These are phyloP conservation scores for Sinosuthora webbiana DNA, from an alignment of 2,113 vertebrate genomes.

Conservation along the genomic window DNA sequence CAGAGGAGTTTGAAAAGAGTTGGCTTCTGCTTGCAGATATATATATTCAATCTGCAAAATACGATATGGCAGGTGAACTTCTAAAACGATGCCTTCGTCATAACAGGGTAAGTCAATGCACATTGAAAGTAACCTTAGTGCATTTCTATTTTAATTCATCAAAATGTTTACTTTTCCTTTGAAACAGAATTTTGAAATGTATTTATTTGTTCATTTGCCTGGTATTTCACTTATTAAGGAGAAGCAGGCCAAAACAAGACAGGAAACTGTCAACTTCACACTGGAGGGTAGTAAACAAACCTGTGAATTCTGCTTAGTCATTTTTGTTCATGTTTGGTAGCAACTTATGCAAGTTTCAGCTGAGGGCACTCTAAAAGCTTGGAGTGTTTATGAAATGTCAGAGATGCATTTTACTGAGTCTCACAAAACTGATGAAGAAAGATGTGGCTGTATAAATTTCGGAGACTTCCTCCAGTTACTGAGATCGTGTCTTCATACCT, in stretches of 20 bases:
- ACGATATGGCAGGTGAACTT: slow-evolving; percentile 91
- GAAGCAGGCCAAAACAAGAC: neutral
- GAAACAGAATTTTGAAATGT: neutral
- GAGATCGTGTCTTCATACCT: neutral
- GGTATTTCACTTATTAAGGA: neutral
- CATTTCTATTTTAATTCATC: neutral
- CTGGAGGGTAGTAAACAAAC: neutral
- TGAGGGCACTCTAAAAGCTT: neutral
- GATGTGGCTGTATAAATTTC: slow-evolving; percentile 14
- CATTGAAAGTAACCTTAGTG: neutral
- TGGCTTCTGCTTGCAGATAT: slow-evolving; percentile 96
- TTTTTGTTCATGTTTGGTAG: neutral
- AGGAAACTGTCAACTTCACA: neutral
- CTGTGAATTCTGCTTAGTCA: neutral
- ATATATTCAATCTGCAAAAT: slow-evolving; percentile 97
- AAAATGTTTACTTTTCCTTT: neutral
- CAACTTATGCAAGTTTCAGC: neutral
- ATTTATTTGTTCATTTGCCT: neutral
- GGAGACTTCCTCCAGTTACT: neutral
- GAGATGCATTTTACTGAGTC: neutral
- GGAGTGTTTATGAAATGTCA: slow-evolving; percentile 8
- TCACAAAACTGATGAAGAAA: slow-evolving; percentile 23
- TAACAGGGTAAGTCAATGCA: slow-evolving; percentile 81
- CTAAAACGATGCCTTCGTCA: slow-evolving; percentile 89
- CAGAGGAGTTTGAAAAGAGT: slow-evolving; percentile 97